Evolutionary conservation across 2,888 invertebrate genomes (phyloP).

Genomic region (Brachynemurus nebulosus): DNA sequence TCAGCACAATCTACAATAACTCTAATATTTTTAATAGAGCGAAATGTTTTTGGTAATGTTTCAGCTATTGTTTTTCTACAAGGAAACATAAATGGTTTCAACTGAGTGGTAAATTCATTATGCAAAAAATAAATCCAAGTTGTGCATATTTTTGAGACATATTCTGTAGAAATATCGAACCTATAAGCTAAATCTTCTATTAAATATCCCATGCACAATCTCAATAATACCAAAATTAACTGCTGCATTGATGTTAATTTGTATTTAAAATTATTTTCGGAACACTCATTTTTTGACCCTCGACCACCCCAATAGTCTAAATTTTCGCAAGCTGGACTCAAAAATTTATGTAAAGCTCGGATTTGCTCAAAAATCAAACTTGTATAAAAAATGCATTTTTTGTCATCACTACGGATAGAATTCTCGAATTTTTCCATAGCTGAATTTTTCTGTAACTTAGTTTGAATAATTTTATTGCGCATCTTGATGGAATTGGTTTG

Average conservation of each 20-base stretch:
- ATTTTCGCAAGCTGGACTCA: slow-evolving; percentile 11
- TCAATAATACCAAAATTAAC: slow-evolving; percentile 12
- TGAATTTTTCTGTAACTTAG: background rate
- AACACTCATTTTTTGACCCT: slow-evolving; percentile 7
- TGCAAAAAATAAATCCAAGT: slow-evolving; percentile 15
- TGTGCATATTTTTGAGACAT: slow-evolving; percentile 13
- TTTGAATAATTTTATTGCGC: no score
- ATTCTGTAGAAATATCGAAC: slow-evolving; percentile 14
- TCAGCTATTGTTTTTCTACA: slow-evolving; percentile 11
- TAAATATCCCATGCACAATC: slow-evolving; percentile 12
- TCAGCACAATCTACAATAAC: slow-evolving; percentile 19
- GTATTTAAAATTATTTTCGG: slow-evolving; percentile 8
- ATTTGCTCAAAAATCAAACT: slow-evolving; percentile 12
- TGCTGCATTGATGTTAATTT: slow-evolving; percentile 12
- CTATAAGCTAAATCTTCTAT: slow-evolving; percentile 14
- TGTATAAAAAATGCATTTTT: slow-evolving; percentile 14
- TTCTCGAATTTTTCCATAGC: slow-evolving; percentile 5
- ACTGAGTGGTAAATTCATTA: slow-evolving; percentile 13
- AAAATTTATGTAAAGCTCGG: slow-evolving; percentile 11
- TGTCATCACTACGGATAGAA: slow-evolving; percentile 8
- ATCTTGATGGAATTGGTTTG: no score
- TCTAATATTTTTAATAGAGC: slow-evolving; percentile 13
- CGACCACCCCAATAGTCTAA: slow-evolving; percentile 8
- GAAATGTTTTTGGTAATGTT: slow-evolving; percentile 12
- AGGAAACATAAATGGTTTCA: slow-evolving; percentile 15